Percentiles rank a stretch among this genome's conserved stretches.
phyloP scores from a whole-genome alignment of 2,113 vertebrate species.

The Lasiurus cinereus region DNA sequence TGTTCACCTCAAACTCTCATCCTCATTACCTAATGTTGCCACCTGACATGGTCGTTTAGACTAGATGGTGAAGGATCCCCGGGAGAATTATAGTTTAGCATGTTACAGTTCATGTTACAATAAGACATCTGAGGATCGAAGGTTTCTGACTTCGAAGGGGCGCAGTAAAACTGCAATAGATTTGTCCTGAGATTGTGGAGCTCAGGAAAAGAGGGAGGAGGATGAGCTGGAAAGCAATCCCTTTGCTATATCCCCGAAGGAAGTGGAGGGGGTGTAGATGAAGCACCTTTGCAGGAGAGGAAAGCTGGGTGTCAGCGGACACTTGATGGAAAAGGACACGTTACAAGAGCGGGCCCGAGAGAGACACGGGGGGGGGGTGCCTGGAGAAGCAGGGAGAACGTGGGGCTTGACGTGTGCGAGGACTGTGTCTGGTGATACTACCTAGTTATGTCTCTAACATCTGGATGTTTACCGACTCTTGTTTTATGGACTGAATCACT shows the following conservation, averaged over 20 bases:
- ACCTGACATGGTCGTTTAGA: neutral
- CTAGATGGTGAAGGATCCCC: neutral
- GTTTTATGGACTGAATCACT: neutral
- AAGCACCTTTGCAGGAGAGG: neutral
- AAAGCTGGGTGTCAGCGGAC: neutral
- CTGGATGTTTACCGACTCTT: neutral
- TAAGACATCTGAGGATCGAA: neutral
- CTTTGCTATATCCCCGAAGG: neutral
- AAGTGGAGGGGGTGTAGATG: neutral
- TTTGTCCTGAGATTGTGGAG: neutral
- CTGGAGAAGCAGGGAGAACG: neutral
- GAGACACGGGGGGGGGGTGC: neutral
- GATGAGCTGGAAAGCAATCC: neutral
- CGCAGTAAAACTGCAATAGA: neutral
- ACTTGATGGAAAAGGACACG: neutral
- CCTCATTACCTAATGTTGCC: neutral
- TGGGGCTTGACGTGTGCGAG: neutral
- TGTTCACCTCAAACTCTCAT: neutral
- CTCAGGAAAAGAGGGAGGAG: neutral
- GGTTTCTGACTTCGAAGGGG: neutral
- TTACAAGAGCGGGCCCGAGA: neutral
- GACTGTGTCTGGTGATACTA: neutral
- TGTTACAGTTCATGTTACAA: neutral
- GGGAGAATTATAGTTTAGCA: neutral
- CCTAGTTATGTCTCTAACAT: neutral